Evolutionary conservation across 2,113 vertebrate species (phyloP), one percentile per base, ranked within the genome.

Genomic region (Vulpes ferrilata): DNA sequence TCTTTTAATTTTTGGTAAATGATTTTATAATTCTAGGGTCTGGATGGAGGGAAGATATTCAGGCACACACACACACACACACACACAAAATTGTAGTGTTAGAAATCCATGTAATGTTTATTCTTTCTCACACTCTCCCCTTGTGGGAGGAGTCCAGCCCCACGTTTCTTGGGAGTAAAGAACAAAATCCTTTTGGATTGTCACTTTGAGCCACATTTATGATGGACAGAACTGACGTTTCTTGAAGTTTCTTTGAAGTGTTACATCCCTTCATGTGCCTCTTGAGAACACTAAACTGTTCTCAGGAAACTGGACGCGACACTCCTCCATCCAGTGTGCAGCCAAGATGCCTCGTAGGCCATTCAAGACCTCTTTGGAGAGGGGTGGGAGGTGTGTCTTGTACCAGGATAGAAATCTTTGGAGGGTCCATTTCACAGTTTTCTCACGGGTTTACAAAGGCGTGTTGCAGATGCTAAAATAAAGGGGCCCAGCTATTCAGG

Each of bases 271-370:
- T n/a, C 38, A 5, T 16, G 17, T 16, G 11, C 30, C 35, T 90
- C 38, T 88, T 76, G n/a, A 89, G 57, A 30, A 67, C 16, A 62
- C 16, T 65, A 67, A 84, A 62, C 59, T 32, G 3, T 22, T 60
- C 32, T 25, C 59, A 30, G 73, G 51, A 83, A 79, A 43, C 32
- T 86, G 11, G 35, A 53, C 4, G 11, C 78, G 64, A 90, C 2
- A 2, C 15, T 19, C 22, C 0, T 10, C 7, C 7, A 25, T 65
- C 20, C 20, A 55, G 20, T 7, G 10, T 32, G n/a, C 7, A 16
- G 64, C 82, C 62, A 64, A 59, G 11, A 15, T 38, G 20, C 38
- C 55, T 43, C 2, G 0, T 0, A 43, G 19, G 32, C 30, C 38
- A 48, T 20, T 65, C 27, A 25, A 27, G 19, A 73, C 16, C 30